These are phyloP conservation scores for Malaclemys terrapin DNA, from an alignment of 2,113 vertebrate species.

Conservation along the genomic window DNA sequence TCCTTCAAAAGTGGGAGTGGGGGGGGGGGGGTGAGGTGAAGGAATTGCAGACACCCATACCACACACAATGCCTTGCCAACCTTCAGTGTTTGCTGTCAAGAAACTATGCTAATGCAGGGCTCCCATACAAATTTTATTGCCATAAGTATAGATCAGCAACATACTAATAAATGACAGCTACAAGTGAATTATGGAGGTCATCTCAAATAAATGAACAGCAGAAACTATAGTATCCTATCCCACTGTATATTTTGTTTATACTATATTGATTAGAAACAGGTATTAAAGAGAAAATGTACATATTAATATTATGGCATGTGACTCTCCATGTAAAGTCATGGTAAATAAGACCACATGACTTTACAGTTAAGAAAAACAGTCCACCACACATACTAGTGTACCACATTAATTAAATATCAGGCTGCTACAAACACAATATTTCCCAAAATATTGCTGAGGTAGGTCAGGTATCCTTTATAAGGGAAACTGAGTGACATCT, in stretches of 20 bases:
- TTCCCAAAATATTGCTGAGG: neutral
- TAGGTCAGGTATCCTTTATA: neutral
- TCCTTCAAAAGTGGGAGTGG: neutral
- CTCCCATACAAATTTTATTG: slow-evolving; percentile 45
- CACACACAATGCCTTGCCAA: neutral
- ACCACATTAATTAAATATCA: neutral
- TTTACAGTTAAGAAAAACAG: neutral
- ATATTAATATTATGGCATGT: neutral
- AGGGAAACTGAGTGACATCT: neutral
- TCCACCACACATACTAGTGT: neutral
- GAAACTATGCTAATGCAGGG: neutral
- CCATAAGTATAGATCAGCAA: neutral
- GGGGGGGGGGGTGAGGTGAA: neutral
- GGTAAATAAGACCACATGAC: neutral
- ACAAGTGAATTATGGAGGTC: neutral
- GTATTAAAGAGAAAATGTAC: neutral
- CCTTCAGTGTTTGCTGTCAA: neutral
- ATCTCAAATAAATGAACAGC: slow-evolving; percentile 27
- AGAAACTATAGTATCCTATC: slow-evolving; percentile 8
- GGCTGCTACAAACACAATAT: neutral
- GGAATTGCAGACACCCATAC: neutral
- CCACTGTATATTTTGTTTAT: slow-evolving; percentile 41
- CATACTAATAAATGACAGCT: slow-evolving; percentile 20
- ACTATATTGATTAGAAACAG: slow-evolving; percentile 23
- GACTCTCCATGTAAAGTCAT: neutral